Base-by-base conservation (phyloP, 2,888 invertebrate genomes). In the Athalia rosae region DNA sequence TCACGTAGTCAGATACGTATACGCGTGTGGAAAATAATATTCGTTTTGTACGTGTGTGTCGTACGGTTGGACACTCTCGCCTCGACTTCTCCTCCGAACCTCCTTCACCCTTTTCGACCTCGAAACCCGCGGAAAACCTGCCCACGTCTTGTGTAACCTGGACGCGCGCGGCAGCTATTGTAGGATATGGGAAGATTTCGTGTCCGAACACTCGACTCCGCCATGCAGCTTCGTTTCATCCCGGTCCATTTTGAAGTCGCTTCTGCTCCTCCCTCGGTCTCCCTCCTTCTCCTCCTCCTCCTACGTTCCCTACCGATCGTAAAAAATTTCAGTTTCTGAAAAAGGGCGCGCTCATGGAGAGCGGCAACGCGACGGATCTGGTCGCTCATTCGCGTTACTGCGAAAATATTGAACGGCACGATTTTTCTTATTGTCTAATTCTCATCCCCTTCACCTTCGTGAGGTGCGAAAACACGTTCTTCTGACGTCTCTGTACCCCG, bases 351-450 rank as follows among this genome's bases (percentile, higher is more conserved):
- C 53, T 63, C 58, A 58, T 45, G 43, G 71, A 56, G 71, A 71
- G 48, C 48, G 41, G 15, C 28, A 28, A 28, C 28, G 28, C 56
- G 71, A 9, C 71, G n/a, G 71, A 28, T 88, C 88, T 88, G 86
- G 85, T 83, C 83, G 84, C 87, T 87, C 88, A 87, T 88, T 88
- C 87, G 87, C 85, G 86, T 86, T 82, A 83, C 83, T 87, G 87
- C 82, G 84, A 87, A 87, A 85, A 85, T 86, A 82, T 81, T 85
- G 81, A 84, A 84, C 85, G 84, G 79, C 81, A 81, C 80, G 81
- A 81, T 58, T 71, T 58, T 58, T n/a, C 50, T n/a, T 53, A 11
- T 67, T 28, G 69, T 69, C 41, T 28, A 28, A 28, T 71, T 71
- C 53, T 15, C 53, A 4, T 58, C 45, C 56, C 58, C 45, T 71